A percentile compares a stretch with the other conserved stretches of the same genome.
Conservation (phyloP, 2,888 invertebrate genomes). For the Desoria tigrina region DNA sequence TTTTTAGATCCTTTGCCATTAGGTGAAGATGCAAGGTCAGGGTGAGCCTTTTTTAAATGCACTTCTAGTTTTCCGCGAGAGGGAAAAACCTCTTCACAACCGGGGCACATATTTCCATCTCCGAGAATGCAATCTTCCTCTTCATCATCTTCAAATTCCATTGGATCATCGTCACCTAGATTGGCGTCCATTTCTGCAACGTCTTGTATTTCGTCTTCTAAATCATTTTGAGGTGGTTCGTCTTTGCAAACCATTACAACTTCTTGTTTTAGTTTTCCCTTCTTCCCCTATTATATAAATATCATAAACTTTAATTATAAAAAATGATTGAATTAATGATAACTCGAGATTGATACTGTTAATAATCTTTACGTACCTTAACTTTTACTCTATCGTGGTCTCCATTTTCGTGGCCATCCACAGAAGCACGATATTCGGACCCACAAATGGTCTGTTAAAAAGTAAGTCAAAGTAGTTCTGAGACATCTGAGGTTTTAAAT, state of each 20-base stretch:
- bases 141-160: slow-evolving; percentile 65
- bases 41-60: slow-evolving; percentile 52
- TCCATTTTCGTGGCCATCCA: no score
- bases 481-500: no score
- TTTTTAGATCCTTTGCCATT: slow-evolving; percentile 7
- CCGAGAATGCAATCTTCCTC: slow-evolving; percentile 55
- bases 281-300: background rate
- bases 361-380: no score
- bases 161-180: slow-evolving; percentile 6
- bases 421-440: no score
- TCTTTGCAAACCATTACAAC: background rate
- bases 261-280: background rate
- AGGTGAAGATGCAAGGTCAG: slow-evolving; percentile 32
- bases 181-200: slow-evolving; percentile 6
- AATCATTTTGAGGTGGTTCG: background rate
- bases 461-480: no score
- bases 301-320: background rate
- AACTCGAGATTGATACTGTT: no score
- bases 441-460: no score
- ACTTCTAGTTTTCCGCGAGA: slow-evolving; percentile 51
- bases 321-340: no score
- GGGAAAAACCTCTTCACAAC: slow-evolving; percentile 55
- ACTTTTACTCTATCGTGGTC: no score
- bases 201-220: background rate
- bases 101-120: slow-evolving; percentile 56